These are phyloP conservation scores for Cephus runcator DNA, from an alignment of 2,888 invertebrate genomes.

Conservation along the genomic window DNA sequence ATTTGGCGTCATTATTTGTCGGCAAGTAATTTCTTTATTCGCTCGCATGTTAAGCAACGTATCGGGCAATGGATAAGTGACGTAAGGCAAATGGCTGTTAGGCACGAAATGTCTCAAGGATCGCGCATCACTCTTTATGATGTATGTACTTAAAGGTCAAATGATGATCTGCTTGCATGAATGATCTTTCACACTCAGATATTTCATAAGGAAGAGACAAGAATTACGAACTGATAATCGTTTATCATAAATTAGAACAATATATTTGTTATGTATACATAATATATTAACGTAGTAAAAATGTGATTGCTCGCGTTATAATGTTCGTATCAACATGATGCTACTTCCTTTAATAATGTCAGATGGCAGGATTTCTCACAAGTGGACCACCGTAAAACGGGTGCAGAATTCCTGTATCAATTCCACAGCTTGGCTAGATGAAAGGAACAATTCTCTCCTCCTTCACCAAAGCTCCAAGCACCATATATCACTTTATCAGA, in stretches of 20 bases:
- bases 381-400: background rate
- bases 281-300: background rate
- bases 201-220: background rate
- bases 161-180: too few relatives aligned
- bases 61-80: background rate
- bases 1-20: too few relatives aligned
- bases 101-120: background rate
- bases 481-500: constrained; percentile 9
- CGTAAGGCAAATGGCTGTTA: background rate
- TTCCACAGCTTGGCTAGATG: background rate
- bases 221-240: background rate
- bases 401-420: background rate
- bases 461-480: background rate
- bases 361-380: background rate
- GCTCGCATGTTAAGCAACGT: too few relatives aligned
- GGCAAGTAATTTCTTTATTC: too few relatives aligned
- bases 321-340: background rate
- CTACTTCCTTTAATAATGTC: background rate
- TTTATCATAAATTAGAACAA: background rate
- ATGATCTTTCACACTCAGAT: background rate
- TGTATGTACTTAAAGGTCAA: background rate
- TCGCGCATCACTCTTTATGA: background rate
- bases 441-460: background rate
- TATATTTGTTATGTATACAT: background rate
- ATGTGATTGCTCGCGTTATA: background rate